Percentiles rank a stretch among this genome's conserved stretches.
These are phyloP conservation scores for Leptinotarsa tumamoca DNA, from an alignment of 2,888 invertebrate species.

Conservation along the genomic window DNA sequence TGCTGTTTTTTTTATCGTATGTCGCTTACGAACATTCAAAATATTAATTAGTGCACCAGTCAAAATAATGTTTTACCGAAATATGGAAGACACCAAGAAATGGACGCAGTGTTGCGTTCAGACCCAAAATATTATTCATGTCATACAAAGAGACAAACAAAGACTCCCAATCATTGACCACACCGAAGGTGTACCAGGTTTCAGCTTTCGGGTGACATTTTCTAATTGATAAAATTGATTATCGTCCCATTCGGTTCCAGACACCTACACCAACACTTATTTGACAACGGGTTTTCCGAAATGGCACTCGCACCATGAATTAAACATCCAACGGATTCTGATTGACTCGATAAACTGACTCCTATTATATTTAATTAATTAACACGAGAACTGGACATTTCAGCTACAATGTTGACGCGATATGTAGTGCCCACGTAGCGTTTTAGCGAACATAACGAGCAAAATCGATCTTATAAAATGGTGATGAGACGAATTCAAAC, in stretches of 20 bases:
- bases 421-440: neutral
- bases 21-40: too few species aligned
- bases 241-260: conserved; percentile 33
- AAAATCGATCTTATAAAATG: neutral
- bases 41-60: too few species aligned
- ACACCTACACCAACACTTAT: conserved; percentile 43
- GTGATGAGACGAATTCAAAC: neutral
- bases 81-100: too few species aligned
- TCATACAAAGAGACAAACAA: neutral
- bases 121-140: too few species aligned
- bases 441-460: neutral
- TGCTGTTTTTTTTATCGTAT: too few species aligned
- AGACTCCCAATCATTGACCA: conserved; percentile 12
- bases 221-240: conserved; percentile 36
- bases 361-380: conserved; percentile 37
- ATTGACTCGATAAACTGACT: conserved; percentile 36
- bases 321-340: conserved; percentile 37
- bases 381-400: conserved; percentile 32
- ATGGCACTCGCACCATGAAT: conserved; percentile 40
- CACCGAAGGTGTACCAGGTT: conserved; percentile 31
- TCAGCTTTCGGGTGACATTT: conserved; percentile 38
- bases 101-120: too few species aligned
- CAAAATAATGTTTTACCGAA: too few species aligned
- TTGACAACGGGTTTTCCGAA: conserved; percentile 44
- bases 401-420: conserved; percentile 28